Evolutionary conservation across 92 coral and sea anemone genomes (phyloP).

Genomic region (Umimayanthus chanpuru): DNA sequence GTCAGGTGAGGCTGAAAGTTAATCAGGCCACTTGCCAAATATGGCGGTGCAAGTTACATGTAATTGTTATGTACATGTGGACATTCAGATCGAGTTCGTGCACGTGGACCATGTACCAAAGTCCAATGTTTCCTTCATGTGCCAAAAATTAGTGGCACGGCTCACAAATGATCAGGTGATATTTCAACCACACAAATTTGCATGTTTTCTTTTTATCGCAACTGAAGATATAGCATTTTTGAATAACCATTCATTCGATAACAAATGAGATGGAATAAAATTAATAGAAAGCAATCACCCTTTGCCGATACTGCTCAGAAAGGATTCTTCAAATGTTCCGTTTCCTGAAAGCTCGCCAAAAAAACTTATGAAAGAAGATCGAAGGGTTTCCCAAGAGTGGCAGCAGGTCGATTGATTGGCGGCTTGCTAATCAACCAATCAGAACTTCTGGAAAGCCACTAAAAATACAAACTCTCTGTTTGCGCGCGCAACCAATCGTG

Average conservation of each 20-base stretch:
- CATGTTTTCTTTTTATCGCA: background rate
- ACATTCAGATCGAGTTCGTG: too few species aligned
- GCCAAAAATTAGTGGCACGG: too few species aligned
- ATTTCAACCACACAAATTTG: background rate
- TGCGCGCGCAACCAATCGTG: slow-evolving; percentile 14
- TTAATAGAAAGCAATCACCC: too few species aligned
- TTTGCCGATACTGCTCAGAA: too few species aligned
- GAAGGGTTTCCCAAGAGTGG: slow-evolving; percentile 17
- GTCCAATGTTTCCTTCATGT: background rate
- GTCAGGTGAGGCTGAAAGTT: background rate
- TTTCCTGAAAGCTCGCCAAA: background rate
- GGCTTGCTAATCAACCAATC: background rate
- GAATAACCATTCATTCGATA: background rate
- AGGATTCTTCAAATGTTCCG: background rate
- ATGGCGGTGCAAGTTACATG: background rate
- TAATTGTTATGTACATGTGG: background rate
- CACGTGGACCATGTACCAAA: background rate
- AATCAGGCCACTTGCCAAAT: background rate
- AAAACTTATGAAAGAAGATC: background rate
- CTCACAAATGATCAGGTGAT: too few species aligned
- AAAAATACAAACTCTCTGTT: background rate
- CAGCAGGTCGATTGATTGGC: slow-evolving; percentile 4
- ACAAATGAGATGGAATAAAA: background rate
- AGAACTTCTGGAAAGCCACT: background rate
- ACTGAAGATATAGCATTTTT: background rate